Evolutionary conservation across 2,888 invertebrate genomes (phyloP).

Genomic region (Bombylius discolor): DNA sequence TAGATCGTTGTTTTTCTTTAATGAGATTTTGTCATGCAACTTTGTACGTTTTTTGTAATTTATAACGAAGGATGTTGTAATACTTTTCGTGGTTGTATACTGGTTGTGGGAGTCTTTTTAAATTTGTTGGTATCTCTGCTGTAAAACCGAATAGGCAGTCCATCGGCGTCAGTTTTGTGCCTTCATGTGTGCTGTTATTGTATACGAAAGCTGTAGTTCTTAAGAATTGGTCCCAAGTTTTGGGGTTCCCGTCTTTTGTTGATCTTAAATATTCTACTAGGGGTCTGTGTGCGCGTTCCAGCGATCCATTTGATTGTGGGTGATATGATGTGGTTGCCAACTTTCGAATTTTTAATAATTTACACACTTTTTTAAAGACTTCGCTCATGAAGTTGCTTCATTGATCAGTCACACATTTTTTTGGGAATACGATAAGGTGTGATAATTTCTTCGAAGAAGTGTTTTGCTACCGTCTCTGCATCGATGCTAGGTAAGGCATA

Average conservation of each 20-base stretch:
- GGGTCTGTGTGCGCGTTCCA: conserved; percentile 6
- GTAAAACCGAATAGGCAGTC: background rate
- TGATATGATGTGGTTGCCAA: background rate
- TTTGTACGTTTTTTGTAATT: background rate
- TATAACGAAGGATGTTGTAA: background rate
- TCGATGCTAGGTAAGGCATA: conserved; percentile 7
- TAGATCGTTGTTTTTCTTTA: background rate
- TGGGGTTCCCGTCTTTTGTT: conserved; percentile 2
- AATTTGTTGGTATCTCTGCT: background rate
- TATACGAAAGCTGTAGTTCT: conserved; percentile 6
- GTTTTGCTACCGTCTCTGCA: conserved; percentile 5
- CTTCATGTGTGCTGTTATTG: background rate
- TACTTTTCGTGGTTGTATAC: conserved; percentile 2
- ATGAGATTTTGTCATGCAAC: background rate
- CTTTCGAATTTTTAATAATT: background rate
- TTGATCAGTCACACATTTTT: conserved; percentile 6
- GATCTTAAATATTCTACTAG: conserved; percentile 5
- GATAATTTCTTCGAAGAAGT: conserved; percentile 3
- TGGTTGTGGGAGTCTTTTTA: background rate
- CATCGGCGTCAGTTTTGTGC: conserved; percentile 7
- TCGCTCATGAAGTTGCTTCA: conserved; percentile 1
- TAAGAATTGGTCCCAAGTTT: conserved; percentile 11
- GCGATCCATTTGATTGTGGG: conserved; percentile 4
- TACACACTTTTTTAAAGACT: background rate
- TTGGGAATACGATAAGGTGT: conserved; percentile 4